These are phyloP conservation scores for Callimorpha dominula DNA, from an alignment of 2,888 invertebrate genomes.

Conservation along the genomic window DNA sequence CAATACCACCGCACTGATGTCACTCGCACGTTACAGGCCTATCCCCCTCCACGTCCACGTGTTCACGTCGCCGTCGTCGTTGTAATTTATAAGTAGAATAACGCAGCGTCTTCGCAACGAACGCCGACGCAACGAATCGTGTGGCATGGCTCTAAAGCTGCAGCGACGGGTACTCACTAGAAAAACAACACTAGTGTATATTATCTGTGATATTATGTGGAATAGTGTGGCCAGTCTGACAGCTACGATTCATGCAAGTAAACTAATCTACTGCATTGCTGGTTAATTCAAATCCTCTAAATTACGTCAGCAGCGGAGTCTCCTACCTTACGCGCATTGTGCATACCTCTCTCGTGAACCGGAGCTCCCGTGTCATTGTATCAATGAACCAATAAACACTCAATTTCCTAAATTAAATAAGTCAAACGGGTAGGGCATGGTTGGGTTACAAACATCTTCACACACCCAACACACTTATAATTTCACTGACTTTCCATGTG, in stretches of 20 bases:
- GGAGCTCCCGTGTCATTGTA: fast-evolving
- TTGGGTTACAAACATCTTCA: background rate
- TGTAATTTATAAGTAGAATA: no score
- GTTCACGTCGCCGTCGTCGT: no score
- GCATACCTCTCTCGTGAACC: background rate
- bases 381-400: background rate
- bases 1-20: no score
- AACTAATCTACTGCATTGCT: background rate
- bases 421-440: background rate
- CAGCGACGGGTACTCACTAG: no score
- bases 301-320: background rate
- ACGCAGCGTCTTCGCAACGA: no score
- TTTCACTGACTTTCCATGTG: background rate
- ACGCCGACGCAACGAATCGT: no score
- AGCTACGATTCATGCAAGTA: background rate
- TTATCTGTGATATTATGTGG: background rate
- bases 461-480: background rate
- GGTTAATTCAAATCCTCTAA: background rate
- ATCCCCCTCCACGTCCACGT: no score
- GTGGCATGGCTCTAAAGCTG: no score
- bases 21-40: no score
- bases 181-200: no score
- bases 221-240: background rate
- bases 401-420: background rate
- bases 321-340: background rate